Conservation (phyloP, 2,888 invertebrate genomes). For the Aelia acuminata region DNA sequence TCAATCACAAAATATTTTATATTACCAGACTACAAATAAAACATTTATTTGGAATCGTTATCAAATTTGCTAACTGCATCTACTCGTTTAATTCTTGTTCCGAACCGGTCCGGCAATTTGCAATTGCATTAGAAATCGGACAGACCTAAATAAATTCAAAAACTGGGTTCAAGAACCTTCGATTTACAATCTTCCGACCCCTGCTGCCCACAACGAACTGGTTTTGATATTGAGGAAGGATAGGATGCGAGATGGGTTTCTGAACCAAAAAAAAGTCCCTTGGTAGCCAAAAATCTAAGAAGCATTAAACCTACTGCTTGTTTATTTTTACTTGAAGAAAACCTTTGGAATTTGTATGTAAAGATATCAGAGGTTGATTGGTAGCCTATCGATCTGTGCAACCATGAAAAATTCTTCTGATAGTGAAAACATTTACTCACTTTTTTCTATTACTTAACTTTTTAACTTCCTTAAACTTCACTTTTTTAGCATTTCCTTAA, state of each 20-base stretch:
- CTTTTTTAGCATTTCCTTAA: no score
- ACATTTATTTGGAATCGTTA: background rate
- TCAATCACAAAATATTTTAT: background rate
- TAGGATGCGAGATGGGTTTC: background rate
- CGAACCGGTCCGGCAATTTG: background rate
- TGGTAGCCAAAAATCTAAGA: background rate
- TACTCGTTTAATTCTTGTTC: background rate
- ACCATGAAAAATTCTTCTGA: no score
- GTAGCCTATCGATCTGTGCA: no score
- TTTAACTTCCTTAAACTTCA: no score
- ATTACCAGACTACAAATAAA: background rate
- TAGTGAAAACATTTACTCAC: no score
- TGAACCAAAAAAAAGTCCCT: background rate
- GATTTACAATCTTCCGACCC: background rate
- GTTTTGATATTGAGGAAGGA: constrained; percentile 10
- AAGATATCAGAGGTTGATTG: no score
- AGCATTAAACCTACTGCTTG: no score
- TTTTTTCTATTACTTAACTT: no score
- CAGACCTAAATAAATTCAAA: constrained; percentile 12
- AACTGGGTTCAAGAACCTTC: constrained; percentile 14
- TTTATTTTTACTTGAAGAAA: no score
- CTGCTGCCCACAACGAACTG: background rate
- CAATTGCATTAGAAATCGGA: background rate
- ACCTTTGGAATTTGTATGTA: no score
- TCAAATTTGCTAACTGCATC: background rate